These are phyloP conservation scores for Muscina levida DNA, from an alignment of 2,888 invertebrate species.

Conservation along the genomic window DNA sequence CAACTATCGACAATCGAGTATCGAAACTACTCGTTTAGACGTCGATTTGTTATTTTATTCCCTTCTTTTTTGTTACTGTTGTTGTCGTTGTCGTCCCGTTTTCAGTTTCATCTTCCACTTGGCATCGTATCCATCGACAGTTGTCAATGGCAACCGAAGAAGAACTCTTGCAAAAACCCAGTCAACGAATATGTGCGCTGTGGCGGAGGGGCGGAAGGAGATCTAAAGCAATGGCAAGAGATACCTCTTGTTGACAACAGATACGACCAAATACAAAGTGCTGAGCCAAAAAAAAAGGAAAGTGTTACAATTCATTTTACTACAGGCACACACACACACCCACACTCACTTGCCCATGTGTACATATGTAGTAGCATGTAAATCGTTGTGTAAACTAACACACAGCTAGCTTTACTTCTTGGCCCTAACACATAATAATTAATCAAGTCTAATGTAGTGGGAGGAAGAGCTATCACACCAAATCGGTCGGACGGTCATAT, in stretches of 20 bases:
- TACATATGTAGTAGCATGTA: neutral
- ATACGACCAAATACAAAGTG: constrained; percentile 7
- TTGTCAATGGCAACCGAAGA: constrained; percentile 25
- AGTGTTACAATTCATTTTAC: constrained; percentile 61
- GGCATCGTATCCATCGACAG: constrained; percentile 27
- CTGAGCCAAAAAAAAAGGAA: constrained; percentile 44
- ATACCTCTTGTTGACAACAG: constrained; percentile 56
- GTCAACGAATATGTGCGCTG: neutral
- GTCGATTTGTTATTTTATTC: constrained; percentile 15
- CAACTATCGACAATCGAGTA: constrained; percentile 33
- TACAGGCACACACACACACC: constrained; percentile 20
- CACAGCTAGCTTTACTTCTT: neutral
- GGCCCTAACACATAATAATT: neutral
- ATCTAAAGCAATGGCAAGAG: constrained; percentile 36
- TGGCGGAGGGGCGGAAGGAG: neutral
- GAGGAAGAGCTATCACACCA: neutral
- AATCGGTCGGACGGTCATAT: too few relatives aligned
- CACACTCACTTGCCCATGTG: neutral
- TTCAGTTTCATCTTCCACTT: constrained; percentile 35
- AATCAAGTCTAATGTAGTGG: too few relatives aligned
- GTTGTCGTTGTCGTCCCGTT: too few relatives aligned
- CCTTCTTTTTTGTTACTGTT: neutral
- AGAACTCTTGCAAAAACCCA: neutral
- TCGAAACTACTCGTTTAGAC: constrained; percentile 17
- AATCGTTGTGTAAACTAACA: too few relatives aligned